Evolutionary conservation across 1,140 invertebrate genomes (phyloP).

Genomic region (Neodiprion fabricii): DNA sequence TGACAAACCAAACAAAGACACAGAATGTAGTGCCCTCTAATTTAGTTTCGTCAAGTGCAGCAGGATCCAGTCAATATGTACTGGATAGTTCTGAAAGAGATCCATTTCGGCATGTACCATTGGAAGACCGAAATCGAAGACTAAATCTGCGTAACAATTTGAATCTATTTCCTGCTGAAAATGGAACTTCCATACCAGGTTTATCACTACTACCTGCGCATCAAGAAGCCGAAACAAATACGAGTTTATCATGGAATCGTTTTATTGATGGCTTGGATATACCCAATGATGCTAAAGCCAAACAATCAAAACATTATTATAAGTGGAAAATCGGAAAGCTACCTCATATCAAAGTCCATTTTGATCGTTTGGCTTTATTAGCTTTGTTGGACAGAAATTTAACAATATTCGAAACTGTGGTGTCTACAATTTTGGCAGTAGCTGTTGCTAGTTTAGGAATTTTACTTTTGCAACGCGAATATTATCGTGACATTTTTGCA

Average conservation of each 20-base stretch:
- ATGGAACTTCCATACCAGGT: slow-evolving; percentile 37
- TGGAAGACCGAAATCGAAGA: slow-evolving; percentile 42
- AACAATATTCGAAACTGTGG: slow-evolving; percentile 82
- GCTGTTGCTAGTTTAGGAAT: slow-evolving; percentile 86
- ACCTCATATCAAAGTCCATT: slow-evolving; percentile 77
- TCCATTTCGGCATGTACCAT: slow-evolving; percentile 30
- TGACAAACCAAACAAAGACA: slow-evolving; percentile 43
- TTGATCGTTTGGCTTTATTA: slow-evolving; percentile 91
- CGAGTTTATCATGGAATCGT: slow-evolving; percentile 51
- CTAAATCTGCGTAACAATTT: slow-evolving; percentile 45
- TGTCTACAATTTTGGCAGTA: slow-evolving; percentile 86
- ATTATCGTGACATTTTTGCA: slow-evolving; percentile 91
- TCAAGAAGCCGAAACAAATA: slow-evolving; percentile 43
- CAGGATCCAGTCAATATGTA: slow-evolving; percentile 34
- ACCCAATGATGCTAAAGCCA: slow-evolving; percentile 45
- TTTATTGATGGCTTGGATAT: slow-evolving; percentile 51
- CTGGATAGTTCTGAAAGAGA: slow-evolving; percentile 36
- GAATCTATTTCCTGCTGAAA: slow-evolving; percentile 30
- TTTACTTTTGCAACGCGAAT: slow-evolving; percentile 80
- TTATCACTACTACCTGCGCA: slow-evolving; percentile 37
- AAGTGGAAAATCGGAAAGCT: slow-evolving; percentile 81
- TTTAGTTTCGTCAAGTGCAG: slow-evolving; percentile 39
- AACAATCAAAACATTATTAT: slow-evolving; percentile 81
- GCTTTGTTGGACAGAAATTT: slow-evolving; percentile 93
- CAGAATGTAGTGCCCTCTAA: slow-evolving; percentile 45